Conservation (phyloP, 2,888 invertebrate species). For the Notodonta dromedarius region DNA sequence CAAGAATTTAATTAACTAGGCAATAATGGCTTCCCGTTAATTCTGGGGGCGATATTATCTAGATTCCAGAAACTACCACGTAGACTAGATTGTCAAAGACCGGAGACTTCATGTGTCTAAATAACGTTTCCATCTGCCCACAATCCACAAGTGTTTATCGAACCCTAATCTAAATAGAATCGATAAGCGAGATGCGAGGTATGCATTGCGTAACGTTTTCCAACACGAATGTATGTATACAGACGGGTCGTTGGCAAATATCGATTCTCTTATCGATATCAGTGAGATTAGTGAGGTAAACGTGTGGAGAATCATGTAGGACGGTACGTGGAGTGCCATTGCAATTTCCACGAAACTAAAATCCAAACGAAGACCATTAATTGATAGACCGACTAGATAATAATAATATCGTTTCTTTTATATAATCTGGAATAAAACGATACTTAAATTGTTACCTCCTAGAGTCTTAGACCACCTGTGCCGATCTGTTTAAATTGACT, state of each 20-base stretch:
- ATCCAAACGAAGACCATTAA: no score
- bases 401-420: no score
- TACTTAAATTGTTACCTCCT: no score
- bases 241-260: conserved; percentile 24
- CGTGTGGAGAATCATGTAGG: conserved; percentile 37
- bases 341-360: not conserved
- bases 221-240: conserved; percentile 13
- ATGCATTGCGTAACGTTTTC: conserved; percentile 40
- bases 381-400: no score
- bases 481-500: no score
- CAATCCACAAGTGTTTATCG: conserved; percentile 27
- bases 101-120: not conserved
- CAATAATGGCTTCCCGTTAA: not conserved
- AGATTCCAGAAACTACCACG: not conserved
- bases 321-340: not conserved
- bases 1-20: not conserved
- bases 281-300: conserved; percentile 25
- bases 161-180: conserved; percentile 35
- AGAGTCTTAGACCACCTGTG: no score
- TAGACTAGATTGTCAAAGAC: no score
- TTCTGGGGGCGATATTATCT: not conserved
- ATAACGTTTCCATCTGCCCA: not conserved
- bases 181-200: conserved; percentile 42
- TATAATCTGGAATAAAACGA: no score
- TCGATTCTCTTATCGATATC: conserved; percentile 31